phyloP scores from a whole-genome alignment of 2,113 vertebrate species.

The Rissa tridactyla region DNA sequence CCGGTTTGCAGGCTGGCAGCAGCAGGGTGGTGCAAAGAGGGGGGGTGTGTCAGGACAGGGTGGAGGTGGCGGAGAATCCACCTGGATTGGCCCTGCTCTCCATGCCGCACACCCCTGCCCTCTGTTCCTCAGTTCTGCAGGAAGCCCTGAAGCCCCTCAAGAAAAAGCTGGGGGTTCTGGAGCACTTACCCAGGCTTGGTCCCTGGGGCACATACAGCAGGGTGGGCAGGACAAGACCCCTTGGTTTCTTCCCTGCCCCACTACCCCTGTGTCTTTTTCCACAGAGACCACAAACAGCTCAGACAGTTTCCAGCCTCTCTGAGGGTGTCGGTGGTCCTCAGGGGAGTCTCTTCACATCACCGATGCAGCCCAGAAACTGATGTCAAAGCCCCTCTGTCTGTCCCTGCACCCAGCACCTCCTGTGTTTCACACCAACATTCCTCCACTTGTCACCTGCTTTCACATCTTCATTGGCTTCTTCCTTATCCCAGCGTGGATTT shows the following conservation, averaged over 20 bases:
- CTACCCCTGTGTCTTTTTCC: neutral
- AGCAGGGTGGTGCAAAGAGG: neutral
- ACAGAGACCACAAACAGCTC: neutral
- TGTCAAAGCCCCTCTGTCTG: accelerated
- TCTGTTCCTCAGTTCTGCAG: neutral
- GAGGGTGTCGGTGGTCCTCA: neutral
- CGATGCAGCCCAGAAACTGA: neutral
- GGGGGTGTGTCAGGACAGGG: neutral
- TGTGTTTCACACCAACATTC: neutral
- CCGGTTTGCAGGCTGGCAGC: neutral
- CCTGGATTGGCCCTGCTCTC: neutral
- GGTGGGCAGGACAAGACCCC: neutral
- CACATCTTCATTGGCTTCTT: neutral
- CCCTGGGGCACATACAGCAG: neutral
- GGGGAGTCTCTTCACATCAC: neutral
- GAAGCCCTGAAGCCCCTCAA: neutral
- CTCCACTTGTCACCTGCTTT: neutral
- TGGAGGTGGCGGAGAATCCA: neutral
- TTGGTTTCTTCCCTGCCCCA: neutral
- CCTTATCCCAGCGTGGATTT: neutral
- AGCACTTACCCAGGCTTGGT: neutral
- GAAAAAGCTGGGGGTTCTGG: neutral
- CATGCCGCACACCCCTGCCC: neutral
- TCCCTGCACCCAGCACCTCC: neutral
- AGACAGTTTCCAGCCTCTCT: neutral